A percentile compares a stretch with the other conserved stretches of the same genome.
Conservation (phyloP, 2,888 invertebrate species). For the Thyatira batis region DNA sequence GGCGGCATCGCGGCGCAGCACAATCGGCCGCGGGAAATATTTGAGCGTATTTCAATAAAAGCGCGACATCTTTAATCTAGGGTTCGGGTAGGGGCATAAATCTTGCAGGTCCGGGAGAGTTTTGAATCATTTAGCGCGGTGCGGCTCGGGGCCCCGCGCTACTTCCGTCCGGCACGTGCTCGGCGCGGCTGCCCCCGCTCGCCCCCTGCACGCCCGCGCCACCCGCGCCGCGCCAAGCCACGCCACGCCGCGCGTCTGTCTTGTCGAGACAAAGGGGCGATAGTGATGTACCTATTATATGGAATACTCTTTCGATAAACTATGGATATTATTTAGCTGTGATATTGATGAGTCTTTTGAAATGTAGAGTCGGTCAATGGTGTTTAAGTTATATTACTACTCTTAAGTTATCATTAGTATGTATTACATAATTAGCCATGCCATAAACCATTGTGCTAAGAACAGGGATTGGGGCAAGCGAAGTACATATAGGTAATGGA, state of each 20-base stretch:
- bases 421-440: too few relatives aligned
- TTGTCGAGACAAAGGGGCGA: constrained; percentile 81
- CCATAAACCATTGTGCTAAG: too few relatives aligned
- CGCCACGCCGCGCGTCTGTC: constrained; percentile 74
- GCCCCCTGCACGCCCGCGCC: constrained; percentile 37
- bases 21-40: constrained; percentile 45
- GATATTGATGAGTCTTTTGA: too few relatives aligned
- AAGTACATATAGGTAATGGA: too few relatives aligned
- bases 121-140: constrained; percentile 82
- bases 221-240: too few relatives aligned
- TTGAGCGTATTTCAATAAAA: constrained; percentile 79
- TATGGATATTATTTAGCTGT: constrained; percentile 1
- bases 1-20: constrained; percentile 17
- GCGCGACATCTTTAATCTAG: constrained; percentile 82
- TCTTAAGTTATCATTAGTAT: too few relatives aligned
- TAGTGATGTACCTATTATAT: constrained; percentile 48
- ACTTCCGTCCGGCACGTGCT: constrained; percentile 81
- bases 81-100: constrained; percentile 80
- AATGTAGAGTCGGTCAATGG: too few relatives aligned
- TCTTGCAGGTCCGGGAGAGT: constrained; percentile 80
- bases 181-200: constrained; percentile 31
- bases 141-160: constrained; percentile 65
- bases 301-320: constrained; percentile 29
- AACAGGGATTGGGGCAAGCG: too few relatives aligned
- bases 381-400: too few relatives aligned